Conservation (phyloP, 2,113 vertebrate genomes). For the Esox niger region DNA sequence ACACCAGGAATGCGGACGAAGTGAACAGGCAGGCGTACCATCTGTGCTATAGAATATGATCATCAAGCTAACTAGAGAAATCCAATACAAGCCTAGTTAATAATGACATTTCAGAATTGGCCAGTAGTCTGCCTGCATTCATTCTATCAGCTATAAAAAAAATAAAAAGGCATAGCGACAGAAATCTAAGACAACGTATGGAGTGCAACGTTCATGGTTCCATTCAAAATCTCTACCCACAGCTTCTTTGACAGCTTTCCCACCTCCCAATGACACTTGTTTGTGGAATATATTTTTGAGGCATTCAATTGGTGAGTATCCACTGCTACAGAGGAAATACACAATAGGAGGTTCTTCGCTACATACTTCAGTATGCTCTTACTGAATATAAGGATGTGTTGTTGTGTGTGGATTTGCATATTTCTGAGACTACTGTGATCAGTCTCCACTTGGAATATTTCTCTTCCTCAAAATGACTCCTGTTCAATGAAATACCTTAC, state of each 20-base stretch:
- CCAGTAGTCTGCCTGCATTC: not conserved
- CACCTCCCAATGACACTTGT: not conserved
- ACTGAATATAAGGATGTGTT: not conserved
- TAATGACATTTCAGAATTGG: not conserved
- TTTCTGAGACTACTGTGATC: not conserved
- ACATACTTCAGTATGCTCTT: not conserved
- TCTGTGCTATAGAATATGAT: not conserved
- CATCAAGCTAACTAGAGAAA: not conserved
- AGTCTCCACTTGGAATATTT: not conserved
- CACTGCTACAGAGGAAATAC: not conserved
- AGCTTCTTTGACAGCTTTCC: not conserved
- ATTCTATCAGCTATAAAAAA: not conserved
- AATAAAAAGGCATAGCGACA: too few relatives aligned
- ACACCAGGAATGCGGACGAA: slow-evolving; percentile 37
- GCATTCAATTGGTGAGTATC: not conserved
- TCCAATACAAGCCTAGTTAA: not conserved
- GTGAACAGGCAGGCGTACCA: not conserved
- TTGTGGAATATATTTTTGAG: not conserved
- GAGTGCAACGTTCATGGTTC: not conserved
- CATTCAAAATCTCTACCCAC: not conserved
- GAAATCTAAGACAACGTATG: not conserved
- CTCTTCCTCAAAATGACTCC: not conserved
- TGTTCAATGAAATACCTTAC: not conserved
- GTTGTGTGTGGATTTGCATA: not conserved
- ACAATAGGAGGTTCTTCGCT: not conserved